phyloP scores from a whole-genome alignment of 2,797 vertebrate genomes.

The Tiaroga cobitis region DNA sequence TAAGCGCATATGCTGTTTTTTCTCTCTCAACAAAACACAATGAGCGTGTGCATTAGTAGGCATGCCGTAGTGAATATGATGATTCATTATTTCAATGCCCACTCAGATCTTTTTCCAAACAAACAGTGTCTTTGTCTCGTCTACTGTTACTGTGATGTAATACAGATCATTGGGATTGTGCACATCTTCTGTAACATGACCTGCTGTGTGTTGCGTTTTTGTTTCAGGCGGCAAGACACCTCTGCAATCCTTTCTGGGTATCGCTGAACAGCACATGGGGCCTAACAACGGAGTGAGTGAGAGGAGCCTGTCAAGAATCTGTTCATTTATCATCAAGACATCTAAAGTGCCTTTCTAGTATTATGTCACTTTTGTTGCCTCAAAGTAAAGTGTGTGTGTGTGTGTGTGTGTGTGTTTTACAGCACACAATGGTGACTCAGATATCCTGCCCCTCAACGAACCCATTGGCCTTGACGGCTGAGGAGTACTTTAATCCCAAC shows the following conservation, averaged over 20 bases:
- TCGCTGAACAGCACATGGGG: slow-evolving; percentile 96
- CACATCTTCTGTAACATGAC: slow-evolving; percentile 15
- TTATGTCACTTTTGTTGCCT: background rate
- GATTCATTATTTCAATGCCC: slow-evolving; percentile 23
- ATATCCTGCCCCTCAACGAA: slow-evolving; percentile 88
- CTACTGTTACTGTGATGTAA: slow-evolving; percentile 15
- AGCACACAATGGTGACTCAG: slow-evolving; percentile 92
- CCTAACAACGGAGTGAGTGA: slow-evolving; percentile 91
- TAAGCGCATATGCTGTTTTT: background rate
- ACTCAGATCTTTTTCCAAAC: slow-evolving; percentile 17
- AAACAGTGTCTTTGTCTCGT: slow-evolving; percentile 13
- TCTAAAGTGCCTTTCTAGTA: slow-evolving; percentile 18
- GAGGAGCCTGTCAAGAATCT: background rate
- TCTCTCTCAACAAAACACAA: background rate
- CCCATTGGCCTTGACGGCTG: slow-evolving; percentile 89
- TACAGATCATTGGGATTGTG: slow-evolving; percentile 28
- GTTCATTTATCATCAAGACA: slow-evolving; percentile 11
- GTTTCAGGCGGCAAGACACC: slow-evolving; percentile 91
- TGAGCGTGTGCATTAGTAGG: background rate
- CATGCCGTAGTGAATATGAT: slow-evolving; percentile 11
- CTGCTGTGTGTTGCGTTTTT: slow-evolving; percentile 34
- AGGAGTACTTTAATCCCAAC: slow-evolving; percentile 95
- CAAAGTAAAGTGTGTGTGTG: background rate
- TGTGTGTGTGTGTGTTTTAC: slow-evolving; percentile 23
- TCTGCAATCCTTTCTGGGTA: slow-evolving; percentile 95